Base-by-base conservation (phyloP, 2,797 vertebrate species). In the Melanitta fusca region DNA sequence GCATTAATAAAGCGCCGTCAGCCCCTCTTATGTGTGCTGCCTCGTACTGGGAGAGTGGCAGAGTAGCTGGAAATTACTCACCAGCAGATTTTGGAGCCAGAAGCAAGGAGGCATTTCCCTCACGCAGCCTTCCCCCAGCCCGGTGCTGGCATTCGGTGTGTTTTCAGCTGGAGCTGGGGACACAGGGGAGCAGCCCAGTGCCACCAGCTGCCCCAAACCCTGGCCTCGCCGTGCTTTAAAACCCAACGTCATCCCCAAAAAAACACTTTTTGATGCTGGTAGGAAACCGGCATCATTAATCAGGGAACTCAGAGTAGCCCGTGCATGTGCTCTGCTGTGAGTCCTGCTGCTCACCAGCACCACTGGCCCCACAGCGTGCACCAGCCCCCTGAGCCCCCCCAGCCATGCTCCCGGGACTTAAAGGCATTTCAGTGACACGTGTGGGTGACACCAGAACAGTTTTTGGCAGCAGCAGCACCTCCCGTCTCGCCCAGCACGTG, bases 101-200 rank as follows among this genome's bases (percentile, higher is more conserved):
- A 92, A 92, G 47, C 89, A 80, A 82, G 89, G 65, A 79, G 85
- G 83, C 88, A 65, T 91, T 91, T 94, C 47, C 88, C 47, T 32
- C 13, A 75, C 57, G 75, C 85, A 88, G 70, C 64, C 84, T 85
- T 70, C 56, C 68, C 62, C 45, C 75, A 80, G 81, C 51, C 27
- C 8, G 5, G 3, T 51, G 51, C 51, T 51, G 51, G 51, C 36
- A 43, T 71, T 45, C 43, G 39, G 18, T 41, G 19, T 43, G 47
- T 20, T 43, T 39, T 16, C 19, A 8, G 30, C 16, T 43, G 36
- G 34, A 24, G 38, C 30, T 17, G 28, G 70, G 51, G 47, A 49
- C 47, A 49, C 51, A 51, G 5, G 25, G 51, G 51, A 51, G 32
- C 56, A 57, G 32, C 58, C 57, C 57, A 21, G 21, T 47, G 47